Evolutionary conservation across 2,888 invertebrate species (phyloP), one percentile per base, ranked within the genome.

Genomic region (Macrosoma leucophasiata): DNA sequence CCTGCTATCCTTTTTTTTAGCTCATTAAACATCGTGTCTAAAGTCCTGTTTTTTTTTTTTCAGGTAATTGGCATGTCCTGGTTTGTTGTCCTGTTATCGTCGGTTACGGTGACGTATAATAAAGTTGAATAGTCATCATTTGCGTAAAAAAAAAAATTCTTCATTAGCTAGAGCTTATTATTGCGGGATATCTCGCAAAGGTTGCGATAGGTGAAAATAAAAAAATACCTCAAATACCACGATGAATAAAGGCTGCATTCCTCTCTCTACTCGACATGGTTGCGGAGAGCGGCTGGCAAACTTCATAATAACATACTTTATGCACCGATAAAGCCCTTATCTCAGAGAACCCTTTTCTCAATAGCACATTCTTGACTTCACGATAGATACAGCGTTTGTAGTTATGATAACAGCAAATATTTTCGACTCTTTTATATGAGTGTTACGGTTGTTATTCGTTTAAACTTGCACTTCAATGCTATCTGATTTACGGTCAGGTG

Each of bases 291-390:
- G 57, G 53, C 61, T 58, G 57, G 58, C 64, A 65, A 70, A 70
- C 69, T 75, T 72, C 68, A 76, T 74, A 75, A 73, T 73, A 77
- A 72, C 69, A 71, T 67, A 71, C 68, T 78, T 78, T 76, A 73
- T 75, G 74, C 75, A 78, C 62, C 74, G 72, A 76, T 77, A 75
- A 76, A 76, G 66, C 56, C 58, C 66, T 75, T 73, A 77, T 77
- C 78, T 69, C 48, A 39, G 57, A 67, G 64, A 66, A 64, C 68
- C 69, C 70, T 79, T 75, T 70, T 70, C 69, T 75, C 67, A 68
- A 77, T 71, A 73, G 68, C 62, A 52, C 53, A 70, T 73, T 74
- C 70, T 64, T 65, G 52, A 51, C 52, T 50, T 49, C 48, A 52
- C 46, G 52, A 61, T 66, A 65, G 65, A 68, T 70, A 66, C 64